Evolutionary conservation across 2,113 vertebrate genomes (phyloP), one percentile per base, ranked within the genome.

Genomic region (Pseudopipra pipra): DNA sequence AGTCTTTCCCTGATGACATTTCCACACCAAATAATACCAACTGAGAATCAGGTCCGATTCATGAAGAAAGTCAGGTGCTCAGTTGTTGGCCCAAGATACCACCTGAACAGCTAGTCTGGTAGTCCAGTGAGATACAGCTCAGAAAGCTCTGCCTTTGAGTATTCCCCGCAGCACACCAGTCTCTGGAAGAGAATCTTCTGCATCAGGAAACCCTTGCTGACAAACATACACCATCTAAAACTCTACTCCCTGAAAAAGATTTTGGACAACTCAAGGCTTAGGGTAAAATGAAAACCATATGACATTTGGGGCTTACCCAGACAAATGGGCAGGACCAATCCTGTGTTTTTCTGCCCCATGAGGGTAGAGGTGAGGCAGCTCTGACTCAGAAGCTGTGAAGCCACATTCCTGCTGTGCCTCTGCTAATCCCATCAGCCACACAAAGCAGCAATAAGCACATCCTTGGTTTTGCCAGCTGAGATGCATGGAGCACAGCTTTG

Each of bases 281-380:
- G 31, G 7, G 24, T 43, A 59, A 79, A 77, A 83, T 14, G 12
- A 46, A 86, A 70, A 81, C 23, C 1, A 1, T 1, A 13, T 1
- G 12, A 37, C 0, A 3, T 19, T 11, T 21, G 31, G 10, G 22
- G 22, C 22, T 49, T 20, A 31, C 4, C 27, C 67, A 84, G 25
- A 27, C 27, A 56, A 76, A 37, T 0, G 0, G 5, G 12, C 12
- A 30, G 24, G 8, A 37, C 20, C 49, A 82, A 25, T 47, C 58
- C 79, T 41, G 37, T 0, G 0, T 19, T 41, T 18, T 52, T 52
- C 20, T 44, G 35, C 16, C 63, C 39, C 2, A 0, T 6, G 27
- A 73, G 30, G 30, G 35, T 47, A 85, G 46, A 44, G 5, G 11
- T 21, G 19, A 85, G 31, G 65, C 28, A 93, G 37, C 24, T 47